Conservation (phyloP, 2,113 vertebrate genomes). For the Aythya baeri region DNA sequence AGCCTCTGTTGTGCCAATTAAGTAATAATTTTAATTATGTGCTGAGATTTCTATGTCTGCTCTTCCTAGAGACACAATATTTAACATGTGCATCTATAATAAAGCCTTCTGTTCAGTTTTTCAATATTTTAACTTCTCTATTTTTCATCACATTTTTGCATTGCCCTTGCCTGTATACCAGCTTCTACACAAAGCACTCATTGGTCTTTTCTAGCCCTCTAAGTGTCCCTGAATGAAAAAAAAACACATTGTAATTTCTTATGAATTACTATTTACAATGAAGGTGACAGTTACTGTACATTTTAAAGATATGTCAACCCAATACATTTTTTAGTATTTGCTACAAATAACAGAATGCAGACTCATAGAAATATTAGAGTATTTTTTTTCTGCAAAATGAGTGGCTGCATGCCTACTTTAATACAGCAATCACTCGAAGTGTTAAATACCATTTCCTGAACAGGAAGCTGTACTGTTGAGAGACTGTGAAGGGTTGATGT, state of each 20-base stretch:
- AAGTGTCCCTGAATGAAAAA: background rate
- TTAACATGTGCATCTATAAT: background rate
- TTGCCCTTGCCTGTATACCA: background rate
- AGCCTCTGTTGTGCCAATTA: background rate
- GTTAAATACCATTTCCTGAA: background rate
- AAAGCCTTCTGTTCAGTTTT: background rate
- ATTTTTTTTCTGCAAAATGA: background rate
- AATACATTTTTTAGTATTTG: background rate
- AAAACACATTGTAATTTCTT: background rate
- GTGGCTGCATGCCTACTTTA: background rate
- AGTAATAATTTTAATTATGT: conserved; percentile 25
- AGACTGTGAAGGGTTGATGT: background rate
- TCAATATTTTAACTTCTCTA: background rate
- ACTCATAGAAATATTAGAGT: background rate
- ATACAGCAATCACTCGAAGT: background rate
- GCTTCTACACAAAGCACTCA: background rate
- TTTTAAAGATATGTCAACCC: background rate
- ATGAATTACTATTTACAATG: background rate
- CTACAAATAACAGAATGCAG: background rate
- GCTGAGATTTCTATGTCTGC: background rate
- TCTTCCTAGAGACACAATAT: background rate
- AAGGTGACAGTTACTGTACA: background rate
- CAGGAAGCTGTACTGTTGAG: background rate
- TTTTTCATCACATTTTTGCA: background rate
- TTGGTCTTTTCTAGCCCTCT: background rate